These are phyloP conservation scores for Piaya cayana DNA, from an alignment of 2,113 vertebrate species.

Conservation along the genomic window DNA sequence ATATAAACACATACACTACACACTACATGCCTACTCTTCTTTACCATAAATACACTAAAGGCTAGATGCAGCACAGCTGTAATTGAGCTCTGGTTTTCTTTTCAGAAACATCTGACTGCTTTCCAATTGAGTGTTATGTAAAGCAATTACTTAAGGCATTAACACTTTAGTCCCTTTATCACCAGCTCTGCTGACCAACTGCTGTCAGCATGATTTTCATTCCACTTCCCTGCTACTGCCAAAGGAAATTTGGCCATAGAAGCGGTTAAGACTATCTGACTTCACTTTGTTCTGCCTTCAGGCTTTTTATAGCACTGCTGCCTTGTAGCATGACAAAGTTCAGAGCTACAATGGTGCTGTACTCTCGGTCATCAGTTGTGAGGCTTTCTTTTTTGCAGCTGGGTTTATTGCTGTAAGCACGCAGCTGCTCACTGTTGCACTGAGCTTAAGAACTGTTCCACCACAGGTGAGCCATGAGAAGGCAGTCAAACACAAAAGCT, in stretches of 20 bases:
- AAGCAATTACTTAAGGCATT: not conserved
- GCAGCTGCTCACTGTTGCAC: not conserved
- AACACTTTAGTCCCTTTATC: not conserved
- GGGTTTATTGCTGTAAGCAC: not conserved
- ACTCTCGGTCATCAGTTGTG: not conserved
- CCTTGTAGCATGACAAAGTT: not conserved
- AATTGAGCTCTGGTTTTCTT: not conserved
- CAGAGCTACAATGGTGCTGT: not conserved
- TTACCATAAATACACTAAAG: not conserved
- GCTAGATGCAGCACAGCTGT: not conserved
- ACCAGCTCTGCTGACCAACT: not conserved
- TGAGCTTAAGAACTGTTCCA: not conserved
- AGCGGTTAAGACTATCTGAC: slow-evolving; percentile 12
- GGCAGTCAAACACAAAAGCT: not conserved
- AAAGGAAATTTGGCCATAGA: not conserved
- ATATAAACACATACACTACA: not conserved
- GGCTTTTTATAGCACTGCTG: not conserved
- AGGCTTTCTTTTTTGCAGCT: slow-evolving; percentile 12
- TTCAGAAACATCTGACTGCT: not conserved
- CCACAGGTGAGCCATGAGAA: slow-evolving; percentile 1
- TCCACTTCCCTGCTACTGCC: not conserved
- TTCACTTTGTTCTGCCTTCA: slow-evolving; percentile 26
- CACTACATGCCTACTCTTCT: not conserved
- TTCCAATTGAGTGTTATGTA: not conserved
- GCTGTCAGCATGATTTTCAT: not conserved